Evolutionary conservation across 2,113 vertebrate species (phyloP), one percentile per base, ranked within the genome.

Genomic region (Ictidomys tridecemlineatus): DNA sequence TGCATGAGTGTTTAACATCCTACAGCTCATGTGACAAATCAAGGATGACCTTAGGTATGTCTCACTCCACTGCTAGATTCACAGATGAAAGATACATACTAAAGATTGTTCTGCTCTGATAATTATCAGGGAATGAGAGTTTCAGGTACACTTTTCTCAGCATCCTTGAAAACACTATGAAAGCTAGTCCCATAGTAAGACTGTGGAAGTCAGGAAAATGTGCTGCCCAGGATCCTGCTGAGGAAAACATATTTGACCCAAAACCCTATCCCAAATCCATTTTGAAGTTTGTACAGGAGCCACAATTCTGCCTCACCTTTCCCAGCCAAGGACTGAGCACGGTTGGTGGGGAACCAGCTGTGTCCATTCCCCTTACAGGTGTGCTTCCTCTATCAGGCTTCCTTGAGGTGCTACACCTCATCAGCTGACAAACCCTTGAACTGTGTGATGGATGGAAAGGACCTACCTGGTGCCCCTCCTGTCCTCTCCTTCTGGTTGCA

Each of bases 351-450:
- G 39, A 34, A 63, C 51, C 32, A 8, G 5, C 0, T 13, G 20
- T 4, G 5, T 4, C 10, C 32, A 4, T 32, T 78, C 4, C 10
- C 26, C 3, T 0, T 51, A 51, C n/a, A 26, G 4, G 4, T 32
- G 6, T 5, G 0, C 2, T 5, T 58, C 18, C n/a, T 34, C 8
- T 85, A 24, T 56, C 2, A 22, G 51, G 32, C 2, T 63, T 10
- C 17, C 1, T 63, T 39, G 39, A 48, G 16, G 30, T 1, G 2
- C 48, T 34, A 11, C 0, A 30, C 2, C 1, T 4, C 9, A 24
- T 39, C 37, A 4, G 3, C 28, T 22, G 61, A 30, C 24, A 63
- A 4, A 14, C 16, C 22, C 48, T 48, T 3, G 22, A 58, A 63
- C 28, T 56, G 16, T 18, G 28, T 24, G 56, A 5, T 1, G 53